phyloP scores from a whole-genome alignment of 2,888 invertebrate species.

The Glaucopsyche alexis region DNA sequence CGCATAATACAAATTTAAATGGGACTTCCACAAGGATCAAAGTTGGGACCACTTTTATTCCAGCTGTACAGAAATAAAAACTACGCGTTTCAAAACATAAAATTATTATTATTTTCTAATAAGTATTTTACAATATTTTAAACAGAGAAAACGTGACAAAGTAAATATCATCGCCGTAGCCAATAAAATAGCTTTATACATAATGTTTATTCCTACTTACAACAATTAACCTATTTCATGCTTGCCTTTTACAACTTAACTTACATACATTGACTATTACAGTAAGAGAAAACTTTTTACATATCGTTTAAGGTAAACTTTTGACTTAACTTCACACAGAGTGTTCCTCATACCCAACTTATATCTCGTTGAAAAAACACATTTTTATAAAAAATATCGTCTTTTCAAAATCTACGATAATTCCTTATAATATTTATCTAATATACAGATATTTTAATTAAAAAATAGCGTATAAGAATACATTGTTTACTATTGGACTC shows the following conservation, averaged over 20 bases:
- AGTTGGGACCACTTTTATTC: neutral
- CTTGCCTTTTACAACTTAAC: constrained; percentile 1
- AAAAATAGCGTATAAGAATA: constrained; percentile 10
- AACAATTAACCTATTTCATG: constrained; percentile 6
- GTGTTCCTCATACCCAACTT: neutral
- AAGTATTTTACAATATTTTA: neutral
- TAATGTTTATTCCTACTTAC: neutral
- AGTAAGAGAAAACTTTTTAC: neutral
- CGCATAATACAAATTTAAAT: neutral
- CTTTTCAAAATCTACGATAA: neutral
- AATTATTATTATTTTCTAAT: constrained; percentile 11
- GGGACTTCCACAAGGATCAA: neutral
- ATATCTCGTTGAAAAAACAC: neutral
- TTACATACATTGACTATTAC: constrained; percentile 13
- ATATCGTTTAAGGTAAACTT: neutral
- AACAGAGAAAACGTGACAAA: constrained; percentile 11
- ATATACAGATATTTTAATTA: constrained; percentile 12
- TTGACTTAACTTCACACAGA: neutral
- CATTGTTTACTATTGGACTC: neutral
- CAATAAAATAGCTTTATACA: neutral
- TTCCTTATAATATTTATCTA: neutral
- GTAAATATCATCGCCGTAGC: neutral
- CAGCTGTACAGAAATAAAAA: neutral
- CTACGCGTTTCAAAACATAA: neutral
- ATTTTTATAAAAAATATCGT: constrained; percentile 15